Conservation (phyloP, 2,797 vertebrate species). For the Fundulus diaphanus region DNA sequence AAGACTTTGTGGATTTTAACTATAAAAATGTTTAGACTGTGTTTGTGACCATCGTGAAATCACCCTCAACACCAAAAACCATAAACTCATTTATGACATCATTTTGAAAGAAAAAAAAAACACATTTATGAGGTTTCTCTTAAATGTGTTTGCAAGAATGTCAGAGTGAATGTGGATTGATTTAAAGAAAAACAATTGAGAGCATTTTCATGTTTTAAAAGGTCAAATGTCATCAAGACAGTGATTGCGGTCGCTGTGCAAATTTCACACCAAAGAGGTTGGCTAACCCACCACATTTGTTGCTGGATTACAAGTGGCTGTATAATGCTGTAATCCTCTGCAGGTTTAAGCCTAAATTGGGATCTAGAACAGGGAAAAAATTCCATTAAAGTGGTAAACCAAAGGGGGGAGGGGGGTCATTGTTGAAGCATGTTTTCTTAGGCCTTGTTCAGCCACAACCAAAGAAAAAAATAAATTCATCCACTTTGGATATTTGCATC, state of each 20-base stretch:
- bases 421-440: slow-evolving; percentile 35
- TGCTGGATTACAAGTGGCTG: slow-evolving; percentile 16
- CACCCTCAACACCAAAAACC: slow-evolving; percentile 45
- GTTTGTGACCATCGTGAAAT: slow-evolving; percentile 49
- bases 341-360: slow-evolving; percentile 15
- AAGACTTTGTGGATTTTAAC: slow-evolving; percentile 35
- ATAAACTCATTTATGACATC: slow-evolving; percentile 42
- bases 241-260: slow-evolving; percentile 17
- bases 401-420: slow-evolving; percentile 20
- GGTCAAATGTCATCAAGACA: slow-evolving; percentile 17
- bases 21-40: slow-evolving; percentile 62
- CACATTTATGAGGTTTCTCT: slow-evolving; percentile 24
- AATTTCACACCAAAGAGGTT: slow-evolving; percentile 15
- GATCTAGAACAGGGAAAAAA: slow-evolving; percentile 9
- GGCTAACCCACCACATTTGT: slow-evolving; percentile 10
- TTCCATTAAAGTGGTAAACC: slow-evolving; percentile 18
- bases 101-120: slow-evolving; percentile 27
- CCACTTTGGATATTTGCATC: slow-evolving; percentile 43
- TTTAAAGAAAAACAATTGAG: not conserved
- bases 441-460: slow-evolving; percentile 31
- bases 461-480: slow-evolving; percentile 43
- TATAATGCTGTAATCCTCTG: not conserved
- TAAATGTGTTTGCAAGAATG: slow-evolving; percentile 6
- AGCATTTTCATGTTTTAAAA: too few relatives aligned
- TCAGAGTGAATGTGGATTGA: not conserved